A percentile compares a stretch with the other conserved stretches of the same genome.
phyloP scores from a whole-genome alignment of 2,888 invertebrate species.

The Euzetes globulus region DNA sequence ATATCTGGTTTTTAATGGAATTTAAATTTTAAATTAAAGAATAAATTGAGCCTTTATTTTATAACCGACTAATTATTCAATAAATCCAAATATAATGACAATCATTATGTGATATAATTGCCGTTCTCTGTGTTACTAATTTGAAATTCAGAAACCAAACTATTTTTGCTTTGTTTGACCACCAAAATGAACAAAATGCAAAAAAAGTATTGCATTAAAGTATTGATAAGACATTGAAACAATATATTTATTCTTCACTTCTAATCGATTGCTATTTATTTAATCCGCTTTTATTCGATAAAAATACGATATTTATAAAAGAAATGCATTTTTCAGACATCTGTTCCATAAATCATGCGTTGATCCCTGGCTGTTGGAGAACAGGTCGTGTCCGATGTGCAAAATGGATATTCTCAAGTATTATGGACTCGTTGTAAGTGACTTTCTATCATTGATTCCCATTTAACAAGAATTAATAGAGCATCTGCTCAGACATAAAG shows the following conservation, averaged over 20 bases:
- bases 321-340: constrained; percentile 56
- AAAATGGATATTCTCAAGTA: constrained; percentile 89
- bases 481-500: neutral
- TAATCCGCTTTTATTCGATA: neutral
- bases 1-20: neutral
- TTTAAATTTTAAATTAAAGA: neutral
- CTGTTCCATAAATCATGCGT: constrained; percentile 93
- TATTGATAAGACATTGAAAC: no score
- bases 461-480: neutral
- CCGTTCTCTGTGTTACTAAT: no score
- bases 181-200: no score
- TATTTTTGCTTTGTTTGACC: no score
- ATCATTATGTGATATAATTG: no score
- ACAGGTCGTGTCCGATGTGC: constrained; percentile 93
- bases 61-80: no score
- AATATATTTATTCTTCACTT: no score
- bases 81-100: no score
- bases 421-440: constrained; percentile 66
- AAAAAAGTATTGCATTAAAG: no score
- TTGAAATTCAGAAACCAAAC: no score
- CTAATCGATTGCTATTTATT: neutral
- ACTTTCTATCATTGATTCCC: neutral
- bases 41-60: no score
- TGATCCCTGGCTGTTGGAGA: constrained; percentile 90
- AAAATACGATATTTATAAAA: neutral